These are phyloP conservation scores for Corythucha ciliata DNA, from an alignment of 2,888 invertebrate species.

Conservation along the genomic window DNA sequence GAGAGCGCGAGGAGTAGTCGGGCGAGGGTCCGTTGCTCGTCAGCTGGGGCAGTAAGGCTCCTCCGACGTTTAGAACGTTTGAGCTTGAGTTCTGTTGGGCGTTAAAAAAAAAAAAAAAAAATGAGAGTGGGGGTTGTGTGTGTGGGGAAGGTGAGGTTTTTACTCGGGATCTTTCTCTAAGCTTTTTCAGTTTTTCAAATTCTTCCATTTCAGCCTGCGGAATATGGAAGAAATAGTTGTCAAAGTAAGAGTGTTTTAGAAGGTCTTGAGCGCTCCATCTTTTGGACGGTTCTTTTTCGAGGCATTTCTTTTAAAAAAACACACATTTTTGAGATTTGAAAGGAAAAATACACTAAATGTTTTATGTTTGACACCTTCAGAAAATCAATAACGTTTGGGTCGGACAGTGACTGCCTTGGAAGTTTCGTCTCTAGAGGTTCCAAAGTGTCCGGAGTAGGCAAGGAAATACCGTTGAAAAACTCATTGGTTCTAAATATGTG, in stretches of 20 bases:
- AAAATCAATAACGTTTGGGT: conserved; percentile 68
- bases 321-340: not conserved
- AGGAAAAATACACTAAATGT: not conserved
- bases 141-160: no score
- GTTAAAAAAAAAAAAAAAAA: conserved; percentile 11
- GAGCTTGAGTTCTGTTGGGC: conserved; percentile 31
- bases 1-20: conserved; percentile 26
- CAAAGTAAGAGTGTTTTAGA: conserved; percentile 82
- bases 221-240: conserved; percentile 72
- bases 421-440: conserved; percentile 80
- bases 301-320: conserved; percentile 59
- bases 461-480: conserved; percentile 82
- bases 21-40: conserved; percentile 35
- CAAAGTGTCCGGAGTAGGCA: conserved; percentile 81
- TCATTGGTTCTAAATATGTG: conserved; percentile 92
- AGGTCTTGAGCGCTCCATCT: conserved; percentile 89
- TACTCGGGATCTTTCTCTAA: conserved; percentile 56
- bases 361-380: conserved; percentile 54
- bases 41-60: conserved; percentile 35
- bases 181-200: conserved; percentile 48
- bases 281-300: conserved; percentile 87
- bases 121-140: conserved; percentile 18
- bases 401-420: conserved; percentile 55
- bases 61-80: conserved; percentile 28
- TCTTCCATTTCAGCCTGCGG: conserved; percentile 61